Evolutionary conservation across 2,797 vertebrate species (phyloP), one percentile per base, ranked within the genome.

Genomic region (Chelidonichthys spinosus): DNA sequence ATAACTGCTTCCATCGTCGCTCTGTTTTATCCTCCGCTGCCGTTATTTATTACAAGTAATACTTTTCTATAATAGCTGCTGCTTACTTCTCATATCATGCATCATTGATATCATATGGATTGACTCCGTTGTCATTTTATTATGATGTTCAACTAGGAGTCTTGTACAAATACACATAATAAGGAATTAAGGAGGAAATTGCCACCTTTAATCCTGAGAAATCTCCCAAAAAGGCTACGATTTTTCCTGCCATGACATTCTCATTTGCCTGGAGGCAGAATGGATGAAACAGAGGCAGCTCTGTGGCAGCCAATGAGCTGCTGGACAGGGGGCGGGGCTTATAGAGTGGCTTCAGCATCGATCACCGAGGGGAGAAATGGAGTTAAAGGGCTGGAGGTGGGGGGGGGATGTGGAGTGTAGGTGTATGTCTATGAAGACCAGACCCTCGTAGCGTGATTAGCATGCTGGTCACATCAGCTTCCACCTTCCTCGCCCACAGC

Each of bases 401-500:
- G 18, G 73, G 49, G 33, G 15, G 46, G 17, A 7, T 47, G 7
- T 47, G 15, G 44, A 17, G 44, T 47, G 44, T 47, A 15, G 17
- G 43, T 44, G 43, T 44, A 14, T 44, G 43, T 44, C 13, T 42
- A 9, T 52, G 17, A 17, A 17, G 43, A 43, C 63, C 73, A 36
- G 11, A 58, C 33, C 61, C 61, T 69, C 14, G 33, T 49, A 44
- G 58, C 25, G 40, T 52, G 52, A 87, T 90, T 79, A 85, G 75
- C 73, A 90, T 81, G 81, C 90, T 6, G 81, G 78, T 86, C 89
- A 87, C 87, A 84, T 72, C 81, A 18, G 75, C 75, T 76, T 80
- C 74, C 83, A 78, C 55, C 77, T 71, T 70, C 64, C 42, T 70
- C 11, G 1, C 56, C 36, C 61, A 66, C 62, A 72, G 39, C 43